Evolutionary conservation across 1,140 invertebrate species (phyloP), one percentile per base, ranked within the genome.

Genomic region (Drosophila lowei): DNA sequence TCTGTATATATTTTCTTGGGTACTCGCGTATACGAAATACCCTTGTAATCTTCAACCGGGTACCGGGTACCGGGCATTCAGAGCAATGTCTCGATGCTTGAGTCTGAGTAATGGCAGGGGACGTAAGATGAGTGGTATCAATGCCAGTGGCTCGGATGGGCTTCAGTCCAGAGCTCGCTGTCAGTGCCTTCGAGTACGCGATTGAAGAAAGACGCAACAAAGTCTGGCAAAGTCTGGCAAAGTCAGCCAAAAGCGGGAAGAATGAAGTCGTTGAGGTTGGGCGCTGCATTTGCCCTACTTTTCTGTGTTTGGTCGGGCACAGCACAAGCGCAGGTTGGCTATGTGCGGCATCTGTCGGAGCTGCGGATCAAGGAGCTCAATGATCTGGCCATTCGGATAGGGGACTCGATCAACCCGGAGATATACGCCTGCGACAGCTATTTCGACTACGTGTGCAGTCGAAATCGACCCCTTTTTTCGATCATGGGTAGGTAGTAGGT

Each of bases 401-500:
- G 85, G 43, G 63, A 75, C 6, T 90, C 90, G 1, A 72, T 91
- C 0, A 90, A 91, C 44, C 18, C 55, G 8, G 72, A 81, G 28
- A 81, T 85, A 43, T 81, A 81, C 18, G 81, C 89, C 8, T 91
- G 90, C n/a, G 83, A 90, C 6, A 90, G 65, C 11, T 91, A 85
- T 52, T 91, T 53, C 46, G 89, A 91, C 54, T 85, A 91, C 25
- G 90, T 90, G n/a, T 91, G 90, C 48, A 90, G 86, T 52, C 72
- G 73, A 3, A 90, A 90, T 72, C 55, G 72, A 4, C 86, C 89
- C 1, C 54, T 90, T 1, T 91, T 90, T 41, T 85, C 90, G 0
- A 55, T 91, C 0, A 79, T 91, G 79, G 90, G 90, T 90, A 66
- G 47, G 84, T 55, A 21, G 16, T n/a, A 3, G 23, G 0, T 1